phyloP scores from a whole-genome alignment of 2,797 vertebrate genomes.

The Arctocebus calabarensis region DNA sequence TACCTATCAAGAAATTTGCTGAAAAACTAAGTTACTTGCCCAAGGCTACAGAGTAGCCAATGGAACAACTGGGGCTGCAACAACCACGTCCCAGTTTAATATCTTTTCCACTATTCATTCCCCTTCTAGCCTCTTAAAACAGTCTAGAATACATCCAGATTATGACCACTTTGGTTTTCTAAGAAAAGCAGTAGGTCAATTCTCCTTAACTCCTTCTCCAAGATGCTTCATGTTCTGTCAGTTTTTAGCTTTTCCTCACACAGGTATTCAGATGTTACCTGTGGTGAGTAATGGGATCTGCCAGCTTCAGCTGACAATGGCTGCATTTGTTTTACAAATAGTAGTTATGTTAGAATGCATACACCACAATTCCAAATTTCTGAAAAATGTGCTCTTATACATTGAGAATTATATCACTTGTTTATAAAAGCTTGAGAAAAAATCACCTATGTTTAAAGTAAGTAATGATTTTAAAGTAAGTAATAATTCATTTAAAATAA shows the following conservation, averaged over 20 bases:
- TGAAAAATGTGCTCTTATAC: neutral
- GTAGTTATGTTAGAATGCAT: neutral
- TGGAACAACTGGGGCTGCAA: neutral
- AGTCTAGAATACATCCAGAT: neutral
- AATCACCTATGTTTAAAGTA: neutral
- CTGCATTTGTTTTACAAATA: neutral
- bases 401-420: neutral
- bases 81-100: neutral
- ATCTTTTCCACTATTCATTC: neutral
- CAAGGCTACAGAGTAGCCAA: neutral
- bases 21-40: neutral
- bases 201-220: neutral
- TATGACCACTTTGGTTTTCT: neutral
- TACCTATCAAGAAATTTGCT: neutral
- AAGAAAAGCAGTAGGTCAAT: neutral
- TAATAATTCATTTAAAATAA: neutral
- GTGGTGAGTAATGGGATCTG: neutral
- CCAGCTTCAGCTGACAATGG: neutral
- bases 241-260: neutral
- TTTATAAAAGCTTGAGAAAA: conserved; percentile 33
- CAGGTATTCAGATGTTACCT: neutral
- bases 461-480: conserved; percentile 57
- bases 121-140: neutral
- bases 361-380: neutral
- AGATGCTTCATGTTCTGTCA: neutral